These are phyloP conservation scores for Oegoconia quadripuncta DNA, from an alignment of 2,888 invertebrate genomes.

Conservation along the genomic window DNA sequence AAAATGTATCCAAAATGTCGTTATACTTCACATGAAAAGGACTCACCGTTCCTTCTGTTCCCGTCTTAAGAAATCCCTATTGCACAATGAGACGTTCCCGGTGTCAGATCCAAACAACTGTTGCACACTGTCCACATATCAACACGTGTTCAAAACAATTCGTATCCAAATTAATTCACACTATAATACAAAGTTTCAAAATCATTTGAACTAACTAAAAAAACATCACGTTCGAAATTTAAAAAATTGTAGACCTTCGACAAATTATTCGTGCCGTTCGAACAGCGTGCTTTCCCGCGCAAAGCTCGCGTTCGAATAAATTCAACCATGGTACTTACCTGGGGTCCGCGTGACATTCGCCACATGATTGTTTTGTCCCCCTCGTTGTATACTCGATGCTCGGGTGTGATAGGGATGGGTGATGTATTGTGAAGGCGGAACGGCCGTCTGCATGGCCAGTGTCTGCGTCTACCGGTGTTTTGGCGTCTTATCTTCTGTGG, in stretches of 20 bases:
- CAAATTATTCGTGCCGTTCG: slow-evolving; percentile 39
- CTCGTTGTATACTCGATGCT: slow-evolving; percentile 22
- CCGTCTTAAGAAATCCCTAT: slow-evolving; percentile 58
- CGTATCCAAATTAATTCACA: neutral
- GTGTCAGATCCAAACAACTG: slow-evolving; percentile 44
- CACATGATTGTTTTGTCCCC: slow-evolving; percentile 42
- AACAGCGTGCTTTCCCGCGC: slow-evolving; percentile 68
- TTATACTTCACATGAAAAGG: slow-evolving; percentile 22
- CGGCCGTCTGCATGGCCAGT: slow-evolving; percentile 47
- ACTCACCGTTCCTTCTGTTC: slow-evolving; percentile 58
- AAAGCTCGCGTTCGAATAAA: slow-evolving; percentile 71
- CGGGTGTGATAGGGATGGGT: slow-evolving; percentile 29
- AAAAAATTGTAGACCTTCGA: slow-evolving; percentile 29
- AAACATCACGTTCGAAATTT: slow-evolving; percentile 17
- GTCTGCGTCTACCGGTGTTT: slow-evolving; percentile 48
- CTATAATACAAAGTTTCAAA: no score
- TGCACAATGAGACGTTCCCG: slow-evolving; percentile 52
- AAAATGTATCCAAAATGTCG: slow-evolving; percentile 4
- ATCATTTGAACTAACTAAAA: slow-evolving; percentile 6
- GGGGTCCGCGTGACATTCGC: slow-evolving; percentile 60
- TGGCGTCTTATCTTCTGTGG: slow-evolving; percentile 60
- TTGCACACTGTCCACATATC: slow-evolving; percentile 13
- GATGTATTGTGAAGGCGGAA: slow-evolving; percentile 59
- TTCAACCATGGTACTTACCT: slow-evolving; percentile 58
- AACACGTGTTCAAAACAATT: slow-evolving; percentile 12